A percentile compares a stretch with the other conserved stretches of the same genome.
Conservation (phyloP, 1,140 invertebrate genomes). For the Ips typographus region DNA sequence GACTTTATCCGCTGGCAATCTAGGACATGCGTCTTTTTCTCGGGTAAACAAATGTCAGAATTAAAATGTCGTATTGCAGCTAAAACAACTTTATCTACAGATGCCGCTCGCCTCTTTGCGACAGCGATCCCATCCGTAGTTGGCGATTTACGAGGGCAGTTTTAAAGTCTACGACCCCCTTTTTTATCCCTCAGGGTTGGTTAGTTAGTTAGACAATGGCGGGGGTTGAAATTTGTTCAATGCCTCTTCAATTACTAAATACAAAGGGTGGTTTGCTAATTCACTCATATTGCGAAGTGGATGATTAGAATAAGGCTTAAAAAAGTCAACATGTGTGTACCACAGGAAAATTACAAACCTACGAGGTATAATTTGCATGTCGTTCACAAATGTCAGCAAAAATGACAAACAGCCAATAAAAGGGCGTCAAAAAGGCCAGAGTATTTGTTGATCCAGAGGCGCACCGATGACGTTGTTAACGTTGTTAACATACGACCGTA, state of each 20-base stretch:
- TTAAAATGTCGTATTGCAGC: conserved; percentile 46
- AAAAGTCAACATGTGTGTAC: too few relatives aligned
- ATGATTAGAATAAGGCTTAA: too few relatives aligned
- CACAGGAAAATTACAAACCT: background rate
- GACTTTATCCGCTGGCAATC: conserved; percentile 34
- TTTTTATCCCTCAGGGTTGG: conserved; percentile 23
- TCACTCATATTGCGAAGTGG: too few relatives aligned
- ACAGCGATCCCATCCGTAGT: conserved; percentile 44
- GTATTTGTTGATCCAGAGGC: conserved; percentile 41
- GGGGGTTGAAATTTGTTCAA: conserved; percentile 12
- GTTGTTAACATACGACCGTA: conserved; percentile 49
- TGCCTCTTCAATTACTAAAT: conserved; percentile 16
- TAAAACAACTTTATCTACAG: conserved; percentile 48
- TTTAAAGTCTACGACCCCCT: conserved; percentile 44
- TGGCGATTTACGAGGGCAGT: conserved; percentile 45
- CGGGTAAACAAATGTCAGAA: conserved; percentile 45
- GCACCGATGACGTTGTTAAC: conserved; percentile 45
- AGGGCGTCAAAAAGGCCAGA: conserved; percentile 15
- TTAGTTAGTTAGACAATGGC: conserved; percentile 29
- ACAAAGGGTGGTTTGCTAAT: conserved; percentile 9
- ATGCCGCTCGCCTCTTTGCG: conserved; percentile 44
- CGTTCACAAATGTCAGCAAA: conserved; percentile 23
- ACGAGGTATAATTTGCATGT: conserved; percentile 8
- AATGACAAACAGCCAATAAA: conserved; percentile 41
- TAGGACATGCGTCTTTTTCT: conserved; percentile 38